phyloP scores from a whole-genome alignment of 2,888 invertebrate species.

The Drosophila tripunctata region DNA sequence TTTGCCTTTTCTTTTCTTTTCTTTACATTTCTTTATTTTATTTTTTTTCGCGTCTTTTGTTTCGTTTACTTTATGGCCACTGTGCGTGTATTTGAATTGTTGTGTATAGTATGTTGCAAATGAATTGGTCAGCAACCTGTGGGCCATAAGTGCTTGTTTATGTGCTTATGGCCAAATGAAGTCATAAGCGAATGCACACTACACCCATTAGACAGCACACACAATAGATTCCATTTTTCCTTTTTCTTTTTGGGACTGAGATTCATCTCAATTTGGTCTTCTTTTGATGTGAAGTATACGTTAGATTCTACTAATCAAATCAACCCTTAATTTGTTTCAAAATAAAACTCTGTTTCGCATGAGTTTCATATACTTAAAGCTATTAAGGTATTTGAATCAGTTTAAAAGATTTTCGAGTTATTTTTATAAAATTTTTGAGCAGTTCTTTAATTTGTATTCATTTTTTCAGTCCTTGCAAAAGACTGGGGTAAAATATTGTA shows the following conservation, averaged over 20 bases:
- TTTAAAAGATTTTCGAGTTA: neutral
- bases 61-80: constrained; percentile 21
- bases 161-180: constrained; percentile 39
- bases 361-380: too few species aligned
- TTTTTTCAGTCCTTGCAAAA: too few species aligned
- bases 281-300: neutral
- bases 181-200: constrained; percentile 42
- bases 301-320: neutral
- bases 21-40: constrained; percentile 1
- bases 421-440: too few species aligned
- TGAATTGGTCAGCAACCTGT: constrained; percentile 29
- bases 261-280: neutral
- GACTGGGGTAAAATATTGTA: too few species aligned
- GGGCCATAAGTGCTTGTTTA: constrained; percentile 43
- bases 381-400: neutral
- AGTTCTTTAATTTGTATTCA: too few species aligned
- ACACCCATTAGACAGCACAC: constrained; percentile 17
- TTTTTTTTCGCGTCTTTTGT: constrained; percentile 29
- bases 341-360: too few species aligned
- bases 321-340: neutral
- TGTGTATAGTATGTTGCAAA: constrained; percentile 27
- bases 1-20: constrained; percentile 20
- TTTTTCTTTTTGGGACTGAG: neutral
- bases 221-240: constrained; percentile 11
- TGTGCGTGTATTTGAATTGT: constrained; percentile 37